phyloP scores from a whole-genome alignment of 92 coral and sea anemone genomes.

The Epizoanthus stellaris region DNA sequence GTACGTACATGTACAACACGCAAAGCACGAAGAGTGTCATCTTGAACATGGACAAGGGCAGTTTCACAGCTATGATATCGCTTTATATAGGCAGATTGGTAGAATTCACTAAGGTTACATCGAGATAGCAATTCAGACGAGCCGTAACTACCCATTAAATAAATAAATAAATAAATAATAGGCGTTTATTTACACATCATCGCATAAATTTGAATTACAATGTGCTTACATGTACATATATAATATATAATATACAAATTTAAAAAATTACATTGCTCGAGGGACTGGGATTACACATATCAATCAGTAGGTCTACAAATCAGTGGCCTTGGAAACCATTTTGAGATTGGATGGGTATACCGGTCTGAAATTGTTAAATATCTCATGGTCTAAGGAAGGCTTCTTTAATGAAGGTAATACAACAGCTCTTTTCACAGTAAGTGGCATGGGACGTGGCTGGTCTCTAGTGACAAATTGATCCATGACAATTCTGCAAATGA shows the following conservation, averaged over 20 bases:
- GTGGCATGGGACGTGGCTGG: background rate
- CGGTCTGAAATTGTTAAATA: too few relatives aligned
- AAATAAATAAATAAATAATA: too few relatives aligned
- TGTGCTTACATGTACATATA: too few relatives aligned
- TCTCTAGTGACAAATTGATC: background rate
- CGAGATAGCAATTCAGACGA: background rate
- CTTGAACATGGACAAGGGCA: background rate
- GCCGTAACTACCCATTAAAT: background rate
- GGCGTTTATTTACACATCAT: too few relatives aligned
- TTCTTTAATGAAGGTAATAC: background rate
- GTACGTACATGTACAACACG: too few relatives aligned
- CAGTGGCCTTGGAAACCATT: background rate
- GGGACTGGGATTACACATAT: too few relatives aligned
- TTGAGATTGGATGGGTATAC: too few relatives aligned
- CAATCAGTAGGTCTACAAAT: too few relatives aligned
- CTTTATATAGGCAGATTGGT: background rate
- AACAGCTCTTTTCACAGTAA: background rate
- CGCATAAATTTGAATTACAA: too few relatives aligned
- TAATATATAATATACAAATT: too few relatives aligned
- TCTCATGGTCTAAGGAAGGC: background rate
- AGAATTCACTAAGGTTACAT: background rate
- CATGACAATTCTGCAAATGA: background rate
- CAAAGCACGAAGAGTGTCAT: background rate
- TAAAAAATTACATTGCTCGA: too few relatives aligned
- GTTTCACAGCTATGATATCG: background rate